Evolutionary conservation across 1,140 invertebrate genomes (phyloP).

Genomic region (Potamilus streckersoni): DNA sequence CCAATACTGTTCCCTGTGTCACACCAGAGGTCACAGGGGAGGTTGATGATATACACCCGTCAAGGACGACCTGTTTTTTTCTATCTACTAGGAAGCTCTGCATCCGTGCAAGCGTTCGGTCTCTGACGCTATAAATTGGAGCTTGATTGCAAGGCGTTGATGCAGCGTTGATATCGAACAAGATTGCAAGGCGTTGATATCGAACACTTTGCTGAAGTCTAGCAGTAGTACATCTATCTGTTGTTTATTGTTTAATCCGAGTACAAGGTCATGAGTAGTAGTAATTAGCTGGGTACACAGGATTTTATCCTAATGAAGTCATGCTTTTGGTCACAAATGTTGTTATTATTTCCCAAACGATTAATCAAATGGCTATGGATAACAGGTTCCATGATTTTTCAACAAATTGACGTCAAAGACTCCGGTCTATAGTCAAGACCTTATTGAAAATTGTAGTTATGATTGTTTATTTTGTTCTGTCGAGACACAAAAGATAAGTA

Average conservation of each 20-base stretch:
- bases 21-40: slow-evolving; percentile 21
- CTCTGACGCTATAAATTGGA: neutral
- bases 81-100: no score
- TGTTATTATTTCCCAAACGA: neutral
- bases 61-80: no score
- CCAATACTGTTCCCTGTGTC: slow-evolving; percentile 17
- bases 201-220: slow-evolving; percentile 20
- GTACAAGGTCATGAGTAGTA: slow-evolving; percentile 7
- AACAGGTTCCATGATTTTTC: slow-evolving; percentile 12
- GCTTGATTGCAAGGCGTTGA: slow-evolving; percentile 9
- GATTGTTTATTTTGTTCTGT: no score
- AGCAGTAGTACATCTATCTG: slow-evolving; percentile 1
- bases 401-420: slow-evolving; percentile 11
- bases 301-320: slow-evolving; percentile 1
- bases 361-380: slow-evolving; percentile 3
- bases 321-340: slow-evolving; percentile 6
- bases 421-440: slow-evolving; percentile 16
- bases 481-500: no score
- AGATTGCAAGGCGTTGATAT: slow-evolving; percentile 9
- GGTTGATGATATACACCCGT: neutral
- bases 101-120: neutral
- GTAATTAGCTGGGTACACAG: neutral
- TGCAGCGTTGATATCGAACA: neutral
- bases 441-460: no score
- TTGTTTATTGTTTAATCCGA: neutral